These are phyloP conservation scores for Ptychadena robeensis DNA, from an alignment of 2,797 vertebrate genomes.

Conservation along the genomic window DNA sequence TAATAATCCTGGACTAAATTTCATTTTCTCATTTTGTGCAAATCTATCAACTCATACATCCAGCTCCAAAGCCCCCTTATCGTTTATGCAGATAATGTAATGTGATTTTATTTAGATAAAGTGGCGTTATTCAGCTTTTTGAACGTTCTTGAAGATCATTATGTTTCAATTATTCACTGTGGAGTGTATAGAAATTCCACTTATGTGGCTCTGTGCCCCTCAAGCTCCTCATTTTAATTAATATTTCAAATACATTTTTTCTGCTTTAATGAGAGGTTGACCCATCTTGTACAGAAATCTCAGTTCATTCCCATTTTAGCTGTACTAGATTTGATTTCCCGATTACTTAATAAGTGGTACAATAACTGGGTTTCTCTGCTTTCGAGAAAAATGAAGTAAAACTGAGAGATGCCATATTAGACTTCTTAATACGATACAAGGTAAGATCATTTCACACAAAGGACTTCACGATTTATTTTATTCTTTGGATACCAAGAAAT, in stretches of 20 bases:
- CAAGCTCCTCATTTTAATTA: neutral
- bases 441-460: too few species aligned
- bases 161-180: conserved; percentile 5
- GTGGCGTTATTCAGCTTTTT: neutral
- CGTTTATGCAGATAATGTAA: neutral
- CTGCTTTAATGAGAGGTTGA: conserved; percentile 1
- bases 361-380: neutral
- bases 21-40: neutral
- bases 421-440: neutral
- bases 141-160: conserved; percentile 1
- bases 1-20: too few species aligned
- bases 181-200: neutral
- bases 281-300: conserved; percentile 3
- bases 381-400: neutral
- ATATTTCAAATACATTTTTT: conserved; percentile 14
- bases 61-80: neutral
- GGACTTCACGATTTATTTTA: too few species aligned
- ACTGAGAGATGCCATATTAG: neutral
- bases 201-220: conserved; percentile 4
- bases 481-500: too few species aligned
- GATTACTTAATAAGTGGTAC: neutral
- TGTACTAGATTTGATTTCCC: neutral
- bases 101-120: conserved; percentile 6
- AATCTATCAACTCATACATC: neutral
- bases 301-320: neutral